Conservation (phyloP, 1,140 invertebrate genomes). For the Pararge aegeria region DNA sequence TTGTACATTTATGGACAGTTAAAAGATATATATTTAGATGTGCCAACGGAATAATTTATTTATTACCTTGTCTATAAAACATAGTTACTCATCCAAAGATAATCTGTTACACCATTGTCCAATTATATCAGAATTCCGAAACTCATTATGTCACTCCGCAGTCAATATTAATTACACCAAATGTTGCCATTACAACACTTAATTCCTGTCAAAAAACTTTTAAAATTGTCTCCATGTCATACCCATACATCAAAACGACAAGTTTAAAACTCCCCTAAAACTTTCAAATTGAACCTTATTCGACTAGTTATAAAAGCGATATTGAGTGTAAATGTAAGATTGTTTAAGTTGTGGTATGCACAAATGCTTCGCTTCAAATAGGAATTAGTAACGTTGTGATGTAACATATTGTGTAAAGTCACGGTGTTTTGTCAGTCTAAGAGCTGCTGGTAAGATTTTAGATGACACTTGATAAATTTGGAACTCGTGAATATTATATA, state of each 20-base stretch:
- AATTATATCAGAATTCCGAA: conserved; percentile 35
- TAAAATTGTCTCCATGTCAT: conserved; percentile 35
- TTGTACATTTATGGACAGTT: no score
- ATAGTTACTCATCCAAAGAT: neutral
- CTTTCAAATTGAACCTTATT: conserved; percentile 12
- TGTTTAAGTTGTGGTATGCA: conserved; percentile 14
- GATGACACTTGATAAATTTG: neutral
- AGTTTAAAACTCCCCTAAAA: neutral
- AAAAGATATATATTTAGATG: no score
- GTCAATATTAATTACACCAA: conserved; percentile 38
- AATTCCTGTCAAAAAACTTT: conserved; percentile 37
- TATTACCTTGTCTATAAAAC: neutral
- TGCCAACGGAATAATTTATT: no score
- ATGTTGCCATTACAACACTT: conserved; percentile 37
- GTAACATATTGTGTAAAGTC: conserved; percentile 30
- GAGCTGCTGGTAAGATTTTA: neutral
- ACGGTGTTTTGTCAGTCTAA: conserved; percentile 17
- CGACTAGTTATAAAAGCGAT: neutral
- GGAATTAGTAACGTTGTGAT: conserved; percentile 31
- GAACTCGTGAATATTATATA: no score
- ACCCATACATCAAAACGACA: conserved; percentile 31
- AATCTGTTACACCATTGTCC: conserved; percentile 32
- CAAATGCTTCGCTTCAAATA: conserved; percentile 29
- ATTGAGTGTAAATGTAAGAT: neutral
- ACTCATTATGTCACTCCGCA: conserved; percentile 38